phyloP scores from a whole-genome alignment of 2,888 invertebrate genomes.

The Melieria omissa region DNA sequence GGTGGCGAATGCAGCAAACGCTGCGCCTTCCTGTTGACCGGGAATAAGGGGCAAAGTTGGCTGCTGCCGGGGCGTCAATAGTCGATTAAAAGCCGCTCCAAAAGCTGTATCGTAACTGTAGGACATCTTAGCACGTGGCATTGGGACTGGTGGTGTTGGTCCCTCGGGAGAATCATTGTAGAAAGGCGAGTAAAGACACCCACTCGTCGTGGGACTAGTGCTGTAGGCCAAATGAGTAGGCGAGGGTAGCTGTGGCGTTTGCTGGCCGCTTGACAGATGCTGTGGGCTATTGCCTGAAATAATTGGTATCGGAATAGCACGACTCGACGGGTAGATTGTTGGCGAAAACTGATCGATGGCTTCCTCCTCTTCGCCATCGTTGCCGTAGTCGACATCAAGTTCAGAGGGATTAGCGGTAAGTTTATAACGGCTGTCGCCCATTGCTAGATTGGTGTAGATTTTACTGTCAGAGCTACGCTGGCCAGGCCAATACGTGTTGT shows the following conservation, averaged over 20 bases:
- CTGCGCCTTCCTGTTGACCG: constrained; percentile 45
- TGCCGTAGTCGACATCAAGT: constrained; percentile 36
- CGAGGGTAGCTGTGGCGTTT: constrained; percentile 39
- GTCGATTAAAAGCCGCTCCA: constrained; percentile 52
- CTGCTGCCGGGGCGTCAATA: not conserved
- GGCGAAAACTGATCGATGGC: constrained; percentile 60
- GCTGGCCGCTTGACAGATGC: constrained; percentile 44
- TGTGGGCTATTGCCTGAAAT: constrained; percentile 60
- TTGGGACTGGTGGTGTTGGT: constrained; percentile 12
- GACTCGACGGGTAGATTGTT: constrained; percentile 52
- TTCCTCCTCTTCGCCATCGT: constrained; percentile 49
- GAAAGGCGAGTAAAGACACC: constrained; percentile 58
- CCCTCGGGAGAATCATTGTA: constrained; percentile 57
- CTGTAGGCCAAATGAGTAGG: constrained; percentile 54
- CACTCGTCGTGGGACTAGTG: constrained; percentile 56
- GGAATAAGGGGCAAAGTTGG: not conserved
- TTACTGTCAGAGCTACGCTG: constrained; percentile 47
- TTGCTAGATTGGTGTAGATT: constrained; percentile 54
- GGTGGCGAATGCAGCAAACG: constrained; percentile 50
- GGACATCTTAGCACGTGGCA: constrained; percentile 44
- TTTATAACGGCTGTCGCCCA: constrained; percentile 51
- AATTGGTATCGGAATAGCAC: constrained; percentile 60
- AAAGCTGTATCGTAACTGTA: constrained; percentile 59
- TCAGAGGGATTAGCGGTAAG: constrained; percentile 35
- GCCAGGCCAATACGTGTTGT: constrained; percentile 24